Conservation (phyloP, 2,113 vertebrate species). For the Dipodomys merriami region DNA sequence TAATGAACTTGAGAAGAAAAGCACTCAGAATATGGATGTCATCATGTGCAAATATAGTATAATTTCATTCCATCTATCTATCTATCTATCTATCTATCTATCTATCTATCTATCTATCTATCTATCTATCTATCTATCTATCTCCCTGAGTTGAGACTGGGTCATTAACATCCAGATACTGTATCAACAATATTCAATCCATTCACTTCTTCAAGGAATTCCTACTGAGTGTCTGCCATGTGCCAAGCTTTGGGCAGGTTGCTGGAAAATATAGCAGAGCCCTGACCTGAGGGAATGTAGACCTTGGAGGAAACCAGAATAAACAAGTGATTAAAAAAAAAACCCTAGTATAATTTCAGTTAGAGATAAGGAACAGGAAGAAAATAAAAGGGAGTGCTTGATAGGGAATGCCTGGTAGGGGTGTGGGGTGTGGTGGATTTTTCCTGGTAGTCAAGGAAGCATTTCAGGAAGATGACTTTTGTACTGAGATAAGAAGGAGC, state of each 20-base stretch:
- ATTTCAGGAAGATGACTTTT: neutral
- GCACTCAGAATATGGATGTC: neutral
- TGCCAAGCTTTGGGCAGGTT: neutral
- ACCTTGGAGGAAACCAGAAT: neutral
- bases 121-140: too few species aligned
- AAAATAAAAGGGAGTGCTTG: neutral
- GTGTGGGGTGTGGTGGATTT: neutral
- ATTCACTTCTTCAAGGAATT: neutral
- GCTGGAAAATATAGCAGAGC: neutral
- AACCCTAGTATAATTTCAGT: neutral
- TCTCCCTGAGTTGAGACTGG: neutral
- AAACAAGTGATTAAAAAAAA: neutral
- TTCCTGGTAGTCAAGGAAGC: slow-evolving; percentile 22
- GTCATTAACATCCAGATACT: neutral
- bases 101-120: too few species aligned
- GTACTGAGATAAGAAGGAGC: slow-evolving; percentile 13
- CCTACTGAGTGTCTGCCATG: neutral
- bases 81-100: too few species aligned
- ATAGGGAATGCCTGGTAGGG: neutral
- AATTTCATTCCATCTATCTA: neutral
- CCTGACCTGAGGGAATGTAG: neutral
- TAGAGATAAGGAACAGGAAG: neutral
- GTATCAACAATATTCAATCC: neutral
- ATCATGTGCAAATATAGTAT: neutral
- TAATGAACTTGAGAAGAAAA: neutral